A percentile compares a stretch with the other conserved stretches of the same genome.
Conservation (phyloP, 2,888 invertebrate species). For the Shargacucullia verbasci region DNA sequence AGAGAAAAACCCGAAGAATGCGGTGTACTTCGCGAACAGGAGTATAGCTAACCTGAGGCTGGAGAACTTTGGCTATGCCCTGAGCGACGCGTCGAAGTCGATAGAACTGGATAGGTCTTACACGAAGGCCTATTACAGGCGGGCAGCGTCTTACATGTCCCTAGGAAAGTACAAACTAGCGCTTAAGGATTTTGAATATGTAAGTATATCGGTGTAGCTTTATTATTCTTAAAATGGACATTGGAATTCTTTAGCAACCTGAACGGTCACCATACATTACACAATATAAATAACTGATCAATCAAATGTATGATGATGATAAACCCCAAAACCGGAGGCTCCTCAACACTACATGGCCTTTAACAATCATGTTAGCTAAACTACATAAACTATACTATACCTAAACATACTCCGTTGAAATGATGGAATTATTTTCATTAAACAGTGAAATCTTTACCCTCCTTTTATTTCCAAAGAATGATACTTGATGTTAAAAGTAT, state of each 20-base stretch:
- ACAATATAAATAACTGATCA: too few species aligned
- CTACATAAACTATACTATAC: too few species aligned
- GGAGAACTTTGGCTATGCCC: conserved; percentile 98
- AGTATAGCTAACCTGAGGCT: conserved; percentile 98
- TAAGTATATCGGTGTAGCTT: conserved; percentile 84
- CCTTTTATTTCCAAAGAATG: too few species aligned
- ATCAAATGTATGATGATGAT: too few species aligned
- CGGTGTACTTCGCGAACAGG: conserved; percentile 97
- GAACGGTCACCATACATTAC: too few species aligned
- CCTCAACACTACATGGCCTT: too few species aligned
- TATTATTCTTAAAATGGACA: background rate
- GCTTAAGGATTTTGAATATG: conserved; percentile 98
- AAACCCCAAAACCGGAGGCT: too few species aligned
- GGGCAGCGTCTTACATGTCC: conserved; percentile 99
- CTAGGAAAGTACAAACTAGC: conserved; percentile 99
- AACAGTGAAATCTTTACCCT: too few species aligned
- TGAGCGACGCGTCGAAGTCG: conserved; percentile 97
- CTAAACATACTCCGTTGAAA: too few species aligned
- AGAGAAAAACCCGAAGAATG: conserved; percentile 94
- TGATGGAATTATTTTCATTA: too few species aligned
- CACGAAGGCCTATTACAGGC: conserved; percentile 98
- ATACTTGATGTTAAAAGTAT: too few species aligned
- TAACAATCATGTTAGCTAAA: too few species aligned
- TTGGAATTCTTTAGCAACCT: background rate
- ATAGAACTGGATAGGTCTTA: conserved; percentile 97